Percentiles rank a stretch among this genome's conserved stretches.
Evolutionary conservation across 2,797 vertebrate species (phyloP).

Genomic region (Lutjanus campechanus): DNA sequence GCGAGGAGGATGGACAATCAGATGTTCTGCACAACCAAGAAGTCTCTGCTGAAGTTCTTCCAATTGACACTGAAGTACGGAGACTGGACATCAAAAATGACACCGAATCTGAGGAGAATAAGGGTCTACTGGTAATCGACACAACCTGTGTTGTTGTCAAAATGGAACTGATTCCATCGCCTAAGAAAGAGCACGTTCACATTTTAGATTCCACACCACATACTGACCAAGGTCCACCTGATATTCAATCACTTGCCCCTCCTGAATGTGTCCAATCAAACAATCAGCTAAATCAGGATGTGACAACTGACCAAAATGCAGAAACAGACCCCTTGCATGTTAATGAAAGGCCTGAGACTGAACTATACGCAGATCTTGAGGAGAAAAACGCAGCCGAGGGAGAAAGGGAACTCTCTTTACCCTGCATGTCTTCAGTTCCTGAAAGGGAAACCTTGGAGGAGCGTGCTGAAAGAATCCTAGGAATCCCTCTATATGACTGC

Average conservation of each 20-base stretch:
- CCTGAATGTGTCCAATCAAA: slow-evolving; percentile 31
- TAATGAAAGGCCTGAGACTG: slow-evolving; percentile 1
- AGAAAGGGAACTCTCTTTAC: slow-evolving; percentile 23
- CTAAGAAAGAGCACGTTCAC: slow-evolving; percentile 81
- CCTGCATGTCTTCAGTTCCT: slow-evolving; percentile 7
- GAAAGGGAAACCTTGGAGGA: slow-evolving; percentile 69
- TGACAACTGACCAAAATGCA: slow-evolving; percentile 25
- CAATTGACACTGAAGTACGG: slow-evolving; percentile 48
- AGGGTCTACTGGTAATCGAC: slow-evolving; percentile 74
- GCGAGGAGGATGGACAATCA: slow-evolving; percentile 44
- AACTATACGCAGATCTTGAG: slow-evolving; percentile 19
- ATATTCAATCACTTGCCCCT: slow-evolving; percentile 1
- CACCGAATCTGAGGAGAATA: slow-evolving; percentile 55
- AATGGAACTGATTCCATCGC: slow-evolving; percentile 79
- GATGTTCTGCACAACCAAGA: slow-evolving; percentile 13
- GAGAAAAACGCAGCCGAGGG: slow-evolving; percentile 28
- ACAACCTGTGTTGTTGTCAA: slow-evolving; percentile 82
- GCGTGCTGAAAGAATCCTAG: slow-evolving; percentile 75
- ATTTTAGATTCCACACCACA: slow-evolving; percentile 58
- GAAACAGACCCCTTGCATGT: slow-evolving; percentile 22
- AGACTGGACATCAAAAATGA: slow-evolving; percentile 54
- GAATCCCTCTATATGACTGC: slow-evolving; percentile 61
- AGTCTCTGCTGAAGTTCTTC: slow-evolving; percentile 17
- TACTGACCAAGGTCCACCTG: slow-evolving; percentile 29
- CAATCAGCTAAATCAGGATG: slow-evolving; percentile 31